Evolutionary conservation across 2,113 vertebrate species (phyloP).

Genomic region (Perca flavescens): DNA sequence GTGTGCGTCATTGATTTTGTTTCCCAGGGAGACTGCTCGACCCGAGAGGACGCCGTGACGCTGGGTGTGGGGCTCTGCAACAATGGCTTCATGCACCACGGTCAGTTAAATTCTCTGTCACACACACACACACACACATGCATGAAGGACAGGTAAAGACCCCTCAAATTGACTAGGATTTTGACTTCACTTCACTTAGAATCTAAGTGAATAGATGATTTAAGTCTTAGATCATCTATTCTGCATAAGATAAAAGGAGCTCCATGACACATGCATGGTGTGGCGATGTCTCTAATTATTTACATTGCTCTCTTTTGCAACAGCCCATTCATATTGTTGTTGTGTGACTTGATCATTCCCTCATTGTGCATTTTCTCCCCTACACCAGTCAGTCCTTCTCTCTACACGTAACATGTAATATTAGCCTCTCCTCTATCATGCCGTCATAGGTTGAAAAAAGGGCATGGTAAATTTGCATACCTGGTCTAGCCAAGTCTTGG

Average conservation of each 20-base stretch:
- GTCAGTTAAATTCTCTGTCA: constrained; percentile 81
- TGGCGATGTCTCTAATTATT: background rate
- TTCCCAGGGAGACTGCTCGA: constrained; percentile 94
- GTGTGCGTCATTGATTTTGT: constrained; percentile 72
- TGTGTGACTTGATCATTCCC: background rate
- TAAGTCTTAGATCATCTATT: background rate
- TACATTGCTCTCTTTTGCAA: background rate
- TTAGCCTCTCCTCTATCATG: constrained; percentile 16
- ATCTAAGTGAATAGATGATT: no score
- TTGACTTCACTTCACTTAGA: background rate
- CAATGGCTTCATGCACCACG: constrained; percentile 98
- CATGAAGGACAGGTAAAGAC: background rate
- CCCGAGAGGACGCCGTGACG: constrained; percentile 94
- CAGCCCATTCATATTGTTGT: background rate
- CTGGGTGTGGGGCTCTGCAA: constrained; percentile 98
- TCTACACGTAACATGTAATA: background rate
- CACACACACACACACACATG: constrained; percentile 3
- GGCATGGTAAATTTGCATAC: constrained; percentile 23
- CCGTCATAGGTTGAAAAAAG: constrained; percentile 29
- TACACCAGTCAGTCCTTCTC: background rate
- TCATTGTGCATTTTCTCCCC: background rate
- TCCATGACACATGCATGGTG: background rate
- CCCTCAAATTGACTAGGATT: background rate
- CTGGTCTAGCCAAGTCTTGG: constrained; percentile 14
- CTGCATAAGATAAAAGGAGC: background rate